Base-by-base conservation (phyloP, 2,113 vertebrate genomes). In the Nerophis lumbriciformis region DNA sequence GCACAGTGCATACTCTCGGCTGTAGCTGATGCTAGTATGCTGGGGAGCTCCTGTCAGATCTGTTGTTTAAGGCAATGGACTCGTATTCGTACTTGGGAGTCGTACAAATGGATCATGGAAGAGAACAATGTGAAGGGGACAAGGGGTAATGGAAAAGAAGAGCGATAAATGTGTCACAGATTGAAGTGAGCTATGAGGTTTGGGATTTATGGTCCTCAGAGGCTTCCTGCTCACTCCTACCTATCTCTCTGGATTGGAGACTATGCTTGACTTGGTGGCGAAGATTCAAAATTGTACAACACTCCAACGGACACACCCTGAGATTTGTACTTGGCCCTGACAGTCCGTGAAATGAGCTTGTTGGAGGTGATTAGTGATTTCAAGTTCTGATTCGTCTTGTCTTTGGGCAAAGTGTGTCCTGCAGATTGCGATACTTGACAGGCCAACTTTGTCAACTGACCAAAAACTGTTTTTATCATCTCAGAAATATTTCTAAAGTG, bases 111-210 rank as follows among this genome's bases (percentile, higher is more conserved):
- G 64, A 73, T 66, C 51, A 67, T 44, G 50, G 68, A 50, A 48
- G 79, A 73, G 52, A 72, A 81, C 37, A 72, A 56, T 61, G 60
- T 51, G 5, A 50, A 21, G 16, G n/a, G 35, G 57, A 45, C 61
- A 53, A 50, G 48, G 39, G 63, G 38, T 10, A 73, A 65, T 68
- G 13, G 44, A 68, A 66, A 78, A 65, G 58, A 68, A 68, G 48
- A 59, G 75, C 75, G 81, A 82, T 85, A 82, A 88, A 88, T 59
- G 75, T 81, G 78, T 85, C 79, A 68, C 62, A 66, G 58, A 84
- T 73, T 54, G 61, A 82, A 66, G 55, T 53, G 59, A 35, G 61
- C 79, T 44, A 76, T 69, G 71, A 61, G 59, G 50, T 38, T 78
- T 77, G 19, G 51, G 74, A 82, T 85, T 85, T 81, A 80, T 53